Conservation (phyloP, 37 sponge, comb jelly and placozoan genomes). For the Tethya wilhelma region DNA sequence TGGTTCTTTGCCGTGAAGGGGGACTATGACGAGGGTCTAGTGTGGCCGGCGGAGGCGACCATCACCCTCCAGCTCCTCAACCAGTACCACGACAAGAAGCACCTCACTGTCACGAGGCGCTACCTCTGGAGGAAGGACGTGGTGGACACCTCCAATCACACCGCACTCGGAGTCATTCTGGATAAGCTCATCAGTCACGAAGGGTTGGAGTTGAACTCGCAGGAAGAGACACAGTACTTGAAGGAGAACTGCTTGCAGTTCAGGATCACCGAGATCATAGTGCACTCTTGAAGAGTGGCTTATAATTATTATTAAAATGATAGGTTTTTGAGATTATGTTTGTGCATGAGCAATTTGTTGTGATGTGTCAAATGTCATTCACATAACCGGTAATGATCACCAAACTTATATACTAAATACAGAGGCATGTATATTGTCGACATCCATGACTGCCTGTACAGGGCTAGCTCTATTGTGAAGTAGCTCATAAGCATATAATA, state of each 20-base stretch:
- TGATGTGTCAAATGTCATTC: too few species aligned
- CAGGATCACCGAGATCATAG: neutral
- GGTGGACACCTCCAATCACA: neutral
- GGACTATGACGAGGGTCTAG: neutral
- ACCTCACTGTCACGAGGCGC: neutral
- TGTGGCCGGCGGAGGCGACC: neutral
- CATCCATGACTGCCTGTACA: too few species aligned
- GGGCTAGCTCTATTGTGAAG: too few species aligned
- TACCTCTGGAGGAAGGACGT: neutral
- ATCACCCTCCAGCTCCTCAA: conserved; percentile 5
- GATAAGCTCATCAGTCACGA: neutral
- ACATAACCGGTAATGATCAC: too few species aligned
- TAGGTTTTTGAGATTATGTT: too few species aligned
- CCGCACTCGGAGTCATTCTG: neutral
- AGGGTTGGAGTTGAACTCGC: neutral
- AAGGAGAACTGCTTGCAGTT: conserved; percentile 1
- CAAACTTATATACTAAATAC: too few species aligned
- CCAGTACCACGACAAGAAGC: neutral
- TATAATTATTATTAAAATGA: too few species aligned
- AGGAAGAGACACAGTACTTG: conserved; percentile 7
- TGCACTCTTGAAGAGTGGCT: neutral
- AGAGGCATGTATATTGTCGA: too few species aligned
- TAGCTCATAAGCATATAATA: neutral
- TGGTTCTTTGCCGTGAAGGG: neutral
- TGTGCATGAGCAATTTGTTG: too few species aligned